Conservation (phyloP, 1,140 invertebrate species). For the Drosophila ironensis region DNA sequence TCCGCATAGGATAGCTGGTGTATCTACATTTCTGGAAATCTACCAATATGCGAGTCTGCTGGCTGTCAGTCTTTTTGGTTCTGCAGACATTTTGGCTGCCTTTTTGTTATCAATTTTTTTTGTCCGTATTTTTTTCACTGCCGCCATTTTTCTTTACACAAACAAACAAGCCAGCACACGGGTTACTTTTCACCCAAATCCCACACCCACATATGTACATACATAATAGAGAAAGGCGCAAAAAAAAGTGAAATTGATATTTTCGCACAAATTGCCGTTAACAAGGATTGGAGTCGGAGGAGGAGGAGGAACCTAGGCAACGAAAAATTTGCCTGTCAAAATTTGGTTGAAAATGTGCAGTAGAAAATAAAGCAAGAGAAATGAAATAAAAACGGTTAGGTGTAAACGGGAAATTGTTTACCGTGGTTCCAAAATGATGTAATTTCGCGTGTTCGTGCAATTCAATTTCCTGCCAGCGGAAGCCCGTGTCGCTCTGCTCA, state of each 20-base stretch:
- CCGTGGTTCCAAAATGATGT: conserved; percentile 80
- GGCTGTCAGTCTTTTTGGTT: conserved; percentile 59
- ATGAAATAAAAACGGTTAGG: conserved; percentile 40
- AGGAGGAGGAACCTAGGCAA: conserved; percentile 55
- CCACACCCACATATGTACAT: conserved; percentile 24
- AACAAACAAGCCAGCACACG: conserved; percentile 1
- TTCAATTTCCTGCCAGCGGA: conserved; percentile 80
- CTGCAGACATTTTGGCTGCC: conserved; percentile 59
- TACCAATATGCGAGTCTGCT: too few species aligned
- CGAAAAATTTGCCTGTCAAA: conserved; percentile 65
- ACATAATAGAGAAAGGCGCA: conserved; percentile 10
- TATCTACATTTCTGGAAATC: conserved; percentile 27
- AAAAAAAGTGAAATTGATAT: conserved; percentile 72
- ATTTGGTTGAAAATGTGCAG: conserved; percentile 44
- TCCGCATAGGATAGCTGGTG: conserved; percentile 3
- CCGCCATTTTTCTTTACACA: conserved; percentile 38
- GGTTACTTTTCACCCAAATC: conserved; percentile 6
- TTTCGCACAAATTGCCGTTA: conserved; percentile 71
- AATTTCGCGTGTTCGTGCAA: conserved; percentile 81
- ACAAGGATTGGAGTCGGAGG: conserved; percentile 38
- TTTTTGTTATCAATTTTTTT: conserved; percentile 52
- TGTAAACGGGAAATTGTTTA: conserved; percentile 78
- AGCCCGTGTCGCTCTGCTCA: conserved; percentile 83
- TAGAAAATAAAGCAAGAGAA: conserved; percentile 31
- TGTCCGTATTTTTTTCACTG: conserved; percentile 21